Conservation (phyloP, 1,140 invertebrate species). For the Homalodisca vitripennis region DNA sequence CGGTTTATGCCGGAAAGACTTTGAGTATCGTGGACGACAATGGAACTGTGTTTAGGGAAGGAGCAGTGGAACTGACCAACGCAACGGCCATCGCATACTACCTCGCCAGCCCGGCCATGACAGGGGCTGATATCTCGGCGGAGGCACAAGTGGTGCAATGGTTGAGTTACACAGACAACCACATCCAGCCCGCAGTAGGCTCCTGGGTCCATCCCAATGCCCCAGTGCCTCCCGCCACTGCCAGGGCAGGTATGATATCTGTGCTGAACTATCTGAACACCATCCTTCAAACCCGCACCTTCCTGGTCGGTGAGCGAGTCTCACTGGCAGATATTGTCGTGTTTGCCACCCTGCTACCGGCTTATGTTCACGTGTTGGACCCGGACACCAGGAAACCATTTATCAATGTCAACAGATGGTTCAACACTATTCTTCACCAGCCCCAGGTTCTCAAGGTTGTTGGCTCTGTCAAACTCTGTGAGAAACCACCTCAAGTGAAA, state of each 20-base stretch:
- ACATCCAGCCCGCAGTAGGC: slow-evolving; percentile 62
- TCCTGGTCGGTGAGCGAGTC: slow-evolving; percentile 68
- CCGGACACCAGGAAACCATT: slow-evolving; percentile 51
- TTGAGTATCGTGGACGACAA: slow-evolving; percentile 39
- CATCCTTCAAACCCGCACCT: slow-evolving; percentile 61
- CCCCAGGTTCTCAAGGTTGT: slow-evolving; percentile 55
- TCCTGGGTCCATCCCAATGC: slow-evolving; percentile 51
- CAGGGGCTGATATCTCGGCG: slow-evolving; percentile 49
- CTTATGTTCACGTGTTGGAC: slow-evolving; percentile 49
- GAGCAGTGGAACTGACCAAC: slow-evolving; percentile 54
- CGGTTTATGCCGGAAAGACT: slow-evolving; percentile 51
- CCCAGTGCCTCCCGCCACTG: slow-evolving; percentile 31
- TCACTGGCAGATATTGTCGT: slow-evolving; percentile 72
- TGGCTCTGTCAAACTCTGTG: slow-evolving; percentile 27
- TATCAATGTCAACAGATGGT: slow-evolving; percentile 67
- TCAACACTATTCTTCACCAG: slow-evolving; percentile 68
- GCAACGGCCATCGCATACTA: slow-evolving; percentile 66
- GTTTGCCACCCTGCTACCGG: slow-evolving; percentile 57
- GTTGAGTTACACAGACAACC: slow-evolving; percentile 59
- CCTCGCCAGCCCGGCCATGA: slow-evolving; percentile 58
- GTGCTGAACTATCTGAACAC: slow-evolving; percentile 55
- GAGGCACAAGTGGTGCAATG: slow-evolving; percentile 67
- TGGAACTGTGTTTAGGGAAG: slow-evolving; percentile 36
- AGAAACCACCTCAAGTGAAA: slow-evolving; percentile 9
- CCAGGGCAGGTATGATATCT: slow-evolving; percentile 43